phyloP scores from a whole-genome alignment of 2,888 invertebrate species.

The Pinctada fucata region DNA sequence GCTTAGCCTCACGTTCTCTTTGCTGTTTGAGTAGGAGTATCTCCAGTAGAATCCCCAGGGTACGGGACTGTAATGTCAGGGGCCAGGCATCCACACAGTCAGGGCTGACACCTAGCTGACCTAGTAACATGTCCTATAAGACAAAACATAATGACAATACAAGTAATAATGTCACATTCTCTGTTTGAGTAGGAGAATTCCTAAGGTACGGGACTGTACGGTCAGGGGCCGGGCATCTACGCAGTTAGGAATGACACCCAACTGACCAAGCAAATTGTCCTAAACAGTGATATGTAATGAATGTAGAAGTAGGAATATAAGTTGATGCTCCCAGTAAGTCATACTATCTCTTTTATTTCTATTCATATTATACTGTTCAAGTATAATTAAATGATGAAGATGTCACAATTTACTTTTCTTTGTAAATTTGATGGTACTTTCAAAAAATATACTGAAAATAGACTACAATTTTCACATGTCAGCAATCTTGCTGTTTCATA shows the following conservation, averaged over 20 bases:
- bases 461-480: too few species aligned
- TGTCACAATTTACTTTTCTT: too few species aligned
- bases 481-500: too few species aligned
- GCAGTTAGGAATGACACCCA: conserved; percentile 86
- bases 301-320: too few species aligned
- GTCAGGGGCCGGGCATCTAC: conserved; percentile 84
- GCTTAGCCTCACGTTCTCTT: conserved; percentile 79
- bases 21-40: conserved; percentile 81
- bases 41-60: conserved; percentile 89
- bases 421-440: too few species aligned
- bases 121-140: conserved; percentile 82
- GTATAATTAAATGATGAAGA: too few species aligned
- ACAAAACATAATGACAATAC: background rate
- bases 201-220: conserved; percentile 87
- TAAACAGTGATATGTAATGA: conserved; percentile 66
- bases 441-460: too few species aligned
- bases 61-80: conserved; percentile 87
- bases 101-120: conserved; percentile 86
- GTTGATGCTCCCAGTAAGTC: too few species aligned
- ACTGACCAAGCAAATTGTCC: conserved; percentile 84
- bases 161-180: too few species aligned
- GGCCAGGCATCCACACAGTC: conserved; percentile 84
- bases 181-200: conserved; percentile 82
- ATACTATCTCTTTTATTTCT: too few species aligned
- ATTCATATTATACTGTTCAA: too few species aligned